These are phyloP conservation scores for Brachionus calyciflorus DNA, from an alignment of 1,140 invertebrate species.

Conservation along the genomic window DNA sequence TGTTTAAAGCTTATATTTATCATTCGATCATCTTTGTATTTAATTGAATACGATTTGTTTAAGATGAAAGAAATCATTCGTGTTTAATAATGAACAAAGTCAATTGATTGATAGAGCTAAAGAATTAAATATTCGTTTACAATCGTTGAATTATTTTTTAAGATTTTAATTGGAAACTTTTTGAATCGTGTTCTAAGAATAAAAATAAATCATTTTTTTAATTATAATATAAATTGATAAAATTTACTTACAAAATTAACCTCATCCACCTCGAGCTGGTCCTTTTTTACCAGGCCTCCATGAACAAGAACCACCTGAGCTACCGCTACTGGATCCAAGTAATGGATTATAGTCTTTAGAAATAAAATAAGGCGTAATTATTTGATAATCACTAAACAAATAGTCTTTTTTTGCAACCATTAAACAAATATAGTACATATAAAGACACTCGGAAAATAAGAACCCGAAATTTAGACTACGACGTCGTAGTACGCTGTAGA, in stretches of 20 bases:
- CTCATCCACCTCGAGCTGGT: conserved; percentile 23
- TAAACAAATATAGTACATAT: no score
- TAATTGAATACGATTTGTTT: neutral
- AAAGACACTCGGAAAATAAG: no score
- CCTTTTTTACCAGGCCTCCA: conserved; percentile 1
- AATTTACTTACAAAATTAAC: conserved; percentile 18
- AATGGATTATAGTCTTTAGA: conserved; percentile 13
- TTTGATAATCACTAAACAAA: no score
- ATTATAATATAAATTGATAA: neutral
- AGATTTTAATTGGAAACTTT: neutral
- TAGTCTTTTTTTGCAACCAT: no score
- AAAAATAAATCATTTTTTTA: neutral
- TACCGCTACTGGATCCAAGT: neutral
- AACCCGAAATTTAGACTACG: no score
- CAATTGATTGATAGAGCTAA: neutral
- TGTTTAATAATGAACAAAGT: neutral
- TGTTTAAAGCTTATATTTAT: neutral
- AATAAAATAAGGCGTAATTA: neutral
- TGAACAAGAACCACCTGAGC: conserved; percentile 10
- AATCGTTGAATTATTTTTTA: no score
- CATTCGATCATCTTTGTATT: conserved; percentile 13
- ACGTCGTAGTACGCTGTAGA: no score
- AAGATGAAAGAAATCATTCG: conserved; percentile 13
- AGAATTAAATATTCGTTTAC: no score
- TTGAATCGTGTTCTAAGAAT: neutral